Evolutionary conservation across 2,888 invertebrate genomes (phyloP).

Genomic region (Automeris io): DNA sequence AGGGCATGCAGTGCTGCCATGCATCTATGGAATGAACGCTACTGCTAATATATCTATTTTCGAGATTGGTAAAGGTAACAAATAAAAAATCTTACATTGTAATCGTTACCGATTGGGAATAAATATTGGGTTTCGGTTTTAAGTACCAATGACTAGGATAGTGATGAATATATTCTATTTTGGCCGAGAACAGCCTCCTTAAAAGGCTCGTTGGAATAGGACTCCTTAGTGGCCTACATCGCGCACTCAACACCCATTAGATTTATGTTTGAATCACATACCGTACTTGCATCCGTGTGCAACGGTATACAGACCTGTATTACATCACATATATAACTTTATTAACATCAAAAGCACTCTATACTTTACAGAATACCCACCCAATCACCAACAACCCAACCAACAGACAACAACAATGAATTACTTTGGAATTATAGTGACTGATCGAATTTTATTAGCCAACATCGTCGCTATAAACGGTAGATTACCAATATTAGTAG

Average conservation of each 20-base stretch:
- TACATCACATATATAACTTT: conserved; percentile 11
- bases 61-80: no score
- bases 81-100: not conserved
- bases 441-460: no score
- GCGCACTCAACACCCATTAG: conserved; percentile 19
- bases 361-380: no score
- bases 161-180: conserved; percentile 20
- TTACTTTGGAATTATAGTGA: no score
- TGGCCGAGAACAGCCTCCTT: conserved; percentile 23
- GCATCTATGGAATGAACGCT: no score
- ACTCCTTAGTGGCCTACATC: conserved; percentile 25
- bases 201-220: conserved; percentile 24
- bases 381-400: no score
- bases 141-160: conserved; percentile 8
- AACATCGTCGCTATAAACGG: no score
- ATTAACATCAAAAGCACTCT: conserved; percentile 1
- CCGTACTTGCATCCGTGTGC: conserved; percentile 20
- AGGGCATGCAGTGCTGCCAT: no score
- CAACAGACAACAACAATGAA: no score
- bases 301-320: conserved; percentile 26
- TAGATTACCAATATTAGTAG: no score
- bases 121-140: not conserved
- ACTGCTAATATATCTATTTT: no score
- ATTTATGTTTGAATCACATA: conserved; percentile 20
- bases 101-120: not conserved